Percentiles rank a stretch among this genome's conserved stretches.
Evolutionary conservation across 1,140 invertebrate genomes (phyloP).

Genomic region (Drosophila sproati): DNA sequence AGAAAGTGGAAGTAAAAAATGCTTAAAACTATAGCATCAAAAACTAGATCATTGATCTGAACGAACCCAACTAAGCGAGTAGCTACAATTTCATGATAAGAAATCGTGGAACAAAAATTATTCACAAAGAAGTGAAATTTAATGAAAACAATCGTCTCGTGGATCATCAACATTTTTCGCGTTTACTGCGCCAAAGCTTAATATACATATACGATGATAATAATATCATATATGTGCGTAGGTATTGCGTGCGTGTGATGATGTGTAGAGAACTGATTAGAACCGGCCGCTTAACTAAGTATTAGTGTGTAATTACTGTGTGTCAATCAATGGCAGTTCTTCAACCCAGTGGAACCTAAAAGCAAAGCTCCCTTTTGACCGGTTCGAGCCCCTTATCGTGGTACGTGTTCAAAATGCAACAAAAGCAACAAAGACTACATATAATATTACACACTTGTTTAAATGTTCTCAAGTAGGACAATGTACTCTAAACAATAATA

Average conservation of each 20-base stretch:
- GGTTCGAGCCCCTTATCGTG: slow-evolving; percentile 39
- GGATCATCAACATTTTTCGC: not conserved
- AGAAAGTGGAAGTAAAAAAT: too few species aligned
- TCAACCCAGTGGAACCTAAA: slow-evolving; percentile 22
- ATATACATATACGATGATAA: not conserved
- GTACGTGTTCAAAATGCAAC: slow-evolving; percentile 38
- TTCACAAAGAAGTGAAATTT: not conserved
- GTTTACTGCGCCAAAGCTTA: not conserved
- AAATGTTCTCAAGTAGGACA: slow-evolving; percentile 1
- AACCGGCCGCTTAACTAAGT: not conserved
- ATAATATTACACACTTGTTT: slow-evolving; percentile 1
- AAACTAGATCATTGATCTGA: too few species aligned
- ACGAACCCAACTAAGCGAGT: too few species aligned
- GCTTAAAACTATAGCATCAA: too few species aligned
- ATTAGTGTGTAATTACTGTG: slow-evolving; percentile 10
- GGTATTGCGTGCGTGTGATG: too few species aligned
- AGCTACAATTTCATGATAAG: not conserved
- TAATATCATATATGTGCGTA: too few species aligned
- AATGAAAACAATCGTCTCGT: not conserved
- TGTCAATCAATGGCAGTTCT: slow-evolving; percentile 48
- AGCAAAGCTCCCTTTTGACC: slow-evolving; percentile 36
- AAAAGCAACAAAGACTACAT: slow-evolving; percentile 1
- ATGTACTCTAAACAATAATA: slow-evolving; percentile 3
- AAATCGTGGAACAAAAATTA: not conserved
- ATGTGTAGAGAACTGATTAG: slow-evolving; percentile 4